phyloP scores from a whole-genome alignment of 2,113 vertebrate species.

The Sialia sialis region DNA sequence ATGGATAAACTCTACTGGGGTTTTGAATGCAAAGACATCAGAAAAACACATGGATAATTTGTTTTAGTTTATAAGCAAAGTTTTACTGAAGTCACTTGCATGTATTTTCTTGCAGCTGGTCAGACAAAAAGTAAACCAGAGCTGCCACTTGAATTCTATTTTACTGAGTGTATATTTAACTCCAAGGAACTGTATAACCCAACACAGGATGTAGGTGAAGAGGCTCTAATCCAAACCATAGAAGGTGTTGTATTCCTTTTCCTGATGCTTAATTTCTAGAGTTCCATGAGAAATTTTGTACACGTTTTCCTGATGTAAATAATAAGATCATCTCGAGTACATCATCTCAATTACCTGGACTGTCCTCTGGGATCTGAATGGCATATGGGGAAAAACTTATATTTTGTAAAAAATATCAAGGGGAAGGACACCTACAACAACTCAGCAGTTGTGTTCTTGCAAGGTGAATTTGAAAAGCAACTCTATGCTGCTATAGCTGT shows the following conservation, averaged over 20 bases:
- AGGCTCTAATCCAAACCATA: slow-evolving; percentile 50
- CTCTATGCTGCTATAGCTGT: slow-evolving; percentile 78
- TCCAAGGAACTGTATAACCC: not conserved
- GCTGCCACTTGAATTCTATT: not conserved
- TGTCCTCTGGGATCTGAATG: slow-evolving; percentile 50
- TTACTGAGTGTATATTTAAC: not conserved
- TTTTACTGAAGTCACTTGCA: not conserved
- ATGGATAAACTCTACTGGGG: slow-evolving; percentile 28
- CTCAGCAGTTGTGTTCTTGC: slow-evolving; percentile 57
- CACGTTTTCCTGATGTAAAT: slow-evolving; percentile 66
- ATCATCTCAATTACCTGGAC: slow-evolving; percentile 57
- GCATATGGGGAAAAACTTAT: slow-evolving; percentile 70
- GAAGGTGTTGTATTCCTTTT: slow-evolving; percentile 1
- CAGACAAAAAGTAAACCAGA: not conserved
- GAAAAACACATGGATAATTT: not conserved
- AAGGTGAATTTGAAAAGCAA: slow-evolving; percentile 73
- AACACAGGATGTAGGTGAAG: slow-evolving; percentile 26
- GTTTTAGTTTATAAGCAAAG: slow-evolving; percentile 7
- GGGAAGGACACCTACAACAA: not conserved
- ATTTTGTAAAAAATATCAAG: slow-evolving; percentile 28
- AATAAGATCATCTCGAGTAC: slow-evolving; percentile 78
- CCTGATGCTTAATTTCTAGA: slow-evolving; percentile 11
- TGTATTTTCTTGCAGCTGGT: not conserved
- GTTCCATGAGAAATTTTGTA: slow-evolving; percentile 41
- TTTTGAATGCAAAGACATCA: slow-evolving; percentile 29